These are phyloP conservation scores for Boloria selene DNA, from an alignment of 2,888 invertebrate genomes.

Conservation along the genomic window DNA sequence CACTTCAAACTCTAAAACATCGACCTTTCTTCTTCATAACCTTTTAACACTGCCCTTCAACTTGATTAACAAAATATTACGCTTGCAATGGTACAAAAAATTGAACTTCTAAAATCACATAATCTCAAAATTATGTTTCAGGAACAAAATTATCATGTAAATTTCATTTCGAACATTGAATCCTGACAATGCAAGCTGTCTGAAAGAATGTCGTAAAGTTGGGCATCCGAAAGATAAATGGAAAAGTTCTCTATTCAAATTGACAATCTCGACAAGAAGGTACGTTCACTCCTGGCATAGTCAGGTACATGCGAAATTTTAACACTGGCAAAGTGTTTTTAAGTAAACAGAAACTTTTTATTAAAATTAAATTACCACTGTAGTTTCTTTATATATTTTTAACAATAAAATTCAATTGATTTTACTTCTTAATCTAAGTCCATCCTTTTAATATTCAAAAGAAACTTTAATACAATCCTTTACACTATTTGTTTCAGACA, in stretches of 20 bases:
- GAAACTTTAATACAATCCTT: too few relatives aligned
- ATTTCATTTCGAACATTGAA: constrained; percentile 58
- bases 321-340: too few relatives aligned
- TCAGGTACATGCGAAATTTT: constrained; percentile 21
- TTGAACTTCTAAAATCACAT: neutral
- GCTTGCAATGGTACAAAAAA: neutral
- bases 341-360: too few relatives aligned
- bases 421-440: too few relatives aligned
- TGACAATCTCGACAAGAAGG: constrained; percentile 67
- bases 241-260: constrained; percentile 75
- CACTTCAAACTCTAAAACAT: too few relatives aligned
- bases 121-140: constrained; percentile 39
- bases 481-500: neutral
- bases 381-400: too few relatives aligned
- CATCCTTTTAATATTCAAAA: too few relatives aligned
- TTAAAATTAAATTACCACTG: too few relatives aligned
- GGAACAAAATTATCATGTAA: constrained; percentile 50
- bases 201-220: constrained; percentile 66
- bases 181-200: constrained; percentile 58
- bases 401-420: too few relatives aligned
- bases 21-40: too few relatives aligned
- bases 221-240: constrained; percentile 72
- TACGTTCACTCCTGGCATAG: constrained; percentile 46
- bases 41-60: too few relatives aligned
- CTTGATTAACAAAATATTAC: too few relatives aligned